Percentiles rank a stretch among this genome's conserved stretches.
These are phyloP conservation scores for Cyprinodon tularosa DNA, from an alignment of 2,113 vertebrate genomes.

Conservation along the genomic window DNA sequence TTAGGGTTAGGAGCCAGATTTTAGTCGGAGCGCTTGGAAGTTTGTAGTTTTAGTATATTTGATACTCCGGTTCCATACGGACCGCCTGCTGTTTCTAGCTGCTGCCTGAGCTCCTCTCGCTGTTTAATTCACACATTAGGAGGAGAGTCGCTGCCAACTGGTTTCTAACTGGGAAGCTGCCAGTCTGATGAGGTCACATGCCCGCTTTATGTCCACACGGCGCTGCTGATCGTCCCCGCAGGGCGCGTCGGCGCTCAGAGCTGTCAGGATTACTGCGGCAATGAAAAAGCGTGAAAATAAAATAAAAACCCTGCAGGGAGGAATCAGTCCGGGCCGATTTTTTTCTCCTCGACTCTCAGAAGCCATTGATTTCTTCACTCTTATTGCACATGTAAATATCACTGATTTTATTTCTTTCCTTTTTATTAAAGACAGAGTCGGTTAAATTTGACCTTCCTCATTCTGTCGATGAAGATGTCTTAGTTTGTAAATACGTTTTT, in stretches of 20 bases:
- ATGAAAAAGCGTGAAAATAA: conserved; percentile 50
- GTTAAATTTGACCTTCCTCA: conserved; percentile 55
- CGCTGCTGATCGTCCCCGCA: conserved; percentile 17
- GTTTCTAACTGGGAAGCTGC: conserved; percentile 11
- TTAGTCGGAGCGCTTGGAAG: conserved; percentile 58
- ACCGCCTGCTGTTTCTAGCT: conserved; percentile 40
- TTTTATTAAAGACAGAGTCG: conserved; percentile 71
- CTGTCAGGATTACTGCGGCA: conserved; percentile 50
- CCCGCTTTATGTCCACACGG: conserved; percentile 16
- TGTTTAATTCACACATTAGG: conserved; percentile 12
- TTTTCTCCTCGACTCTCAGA: conserved; percentile 18
- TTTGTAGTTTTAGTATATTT: conserved; percentile 63
- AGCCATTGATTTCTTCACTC: conserved; percentile 38
- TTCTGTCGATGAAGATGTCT: conserved; percentile 40
- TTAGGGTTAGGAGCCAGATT: conserved; percentile 50
- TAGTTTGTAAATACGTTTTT: conserved; percentile 68
- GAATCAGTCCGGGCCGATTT: conserved; percentile 16
- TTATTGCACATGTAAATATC: conserved; percentile 73
- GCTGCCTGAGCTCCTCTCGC: conserved; percentile 3
- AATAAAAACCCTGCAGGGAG: background rate
- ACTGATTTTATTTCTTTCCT: conserved; percentile 65
- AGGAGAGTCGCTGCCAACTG: conserved; percentile 17
- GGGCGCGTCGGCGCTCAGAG: conserved; percentile 38
- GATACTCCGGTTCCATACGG: conserved; percentile 48
- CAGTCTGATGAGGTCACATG: background rate